Percentiles rank a stretch among this genome's conserved stretches.
Conservation (phyloP, 2,888 invertebrate species). For the Acanthacorydalis orientalis region DNA sequence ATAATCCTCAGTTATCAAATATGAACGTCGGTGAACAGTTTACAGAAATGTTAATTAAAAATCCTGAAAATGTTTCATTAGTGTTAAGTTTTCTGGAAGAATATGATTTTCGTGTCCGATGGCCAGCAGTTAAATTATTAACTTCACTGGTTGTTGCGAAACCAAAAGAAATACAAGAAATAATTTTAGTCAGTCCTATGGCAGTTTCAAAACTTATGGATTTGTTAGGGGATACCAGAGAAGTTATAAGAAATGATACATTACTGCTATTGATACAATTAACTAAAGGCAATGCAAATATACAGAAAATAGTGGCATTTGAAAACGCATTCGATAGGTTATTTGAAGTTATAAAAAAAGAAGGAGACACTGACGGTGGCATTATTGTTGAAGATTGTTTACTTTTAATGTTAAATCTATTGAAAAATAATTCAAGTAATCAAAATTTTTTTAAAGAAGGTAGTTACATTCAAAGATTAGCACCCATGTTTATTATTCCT, state of each 20-base stretch:
- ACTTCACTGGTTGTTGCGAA: slow-evolving; percentile 76
- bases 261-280: slow-evolving; percentile 78
- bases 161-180: slow-evolving; percentile 74
- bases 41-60: slow-evolving; percentile 93
- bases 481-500: slow-evolving; percentile 73
- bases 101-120: slow-evolving; percentile 84
- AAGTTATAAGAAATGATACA: slow-evolving; percentile 91
- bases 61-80: slow-evolving; percentile 64
- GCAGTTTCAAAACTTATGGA: slow-evolving; percentile 97
- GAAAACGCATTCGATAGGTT: slow-evolving; percentile 96
- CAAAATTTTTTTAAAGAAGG: slow-evolving; percentile 98
- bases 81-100: slow-evolving; percentile 79
- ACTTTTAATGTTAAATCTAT: slow-evolving; percentile 75
- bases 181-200: slow-evolving; percentile 81
- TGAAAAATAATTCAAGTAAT: slow-evolving; percentile 92
- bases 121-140: slow-evolving; percentile 77
- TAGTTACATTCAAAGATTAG: slow-evolving; percentile 78
- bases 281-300: slow-evolving; percentile 89
- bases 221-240: slow-evolving; percentile 78
- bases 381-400: slow-evolving; percentile 98
- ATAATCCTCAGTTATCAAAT: slow-evolving; percentile 27
- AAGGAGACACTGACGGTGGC: slow-evolving; percentile 87
- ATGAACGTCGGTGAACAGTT: slow-evolving; percentile 80
- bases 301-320: slow-evolving; percentile 98
- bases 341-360: slow-evolving; percentile 80